A percentile compares a stretch with the other conserved stretches of the same genome.
phyloP scores from a whole-genome alignment of 2,888 invertebrate species.

The Drosophila vallismaia region DNA sequence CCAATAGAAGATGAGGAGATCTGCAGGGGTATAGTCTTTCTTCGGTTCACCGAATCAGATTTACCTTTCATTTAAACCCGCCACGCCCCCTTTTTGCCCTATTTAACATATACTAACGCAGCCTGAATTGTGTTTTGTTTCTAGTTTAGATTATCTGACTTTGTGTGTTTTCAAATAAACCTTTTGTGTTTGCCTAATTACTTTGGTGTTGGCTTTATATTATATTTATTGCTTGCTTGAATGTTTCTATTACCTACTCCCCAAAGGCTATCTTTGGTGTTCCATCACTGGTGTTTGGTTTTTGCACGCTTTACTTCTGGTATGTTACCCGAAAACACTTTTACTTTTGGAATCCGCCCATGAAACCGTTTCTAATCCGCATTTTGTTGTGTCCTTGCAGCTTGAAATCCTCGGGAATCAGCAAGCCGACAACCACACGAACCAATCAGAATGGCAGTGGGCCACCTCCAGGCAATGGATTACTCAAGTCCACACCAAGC shows the following conservation, averaged over 20 bases:
- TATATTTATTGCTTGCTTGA: neutral
- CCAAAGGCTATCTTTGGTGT: neutral
- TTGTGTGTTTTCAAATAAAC: conserved; percentile 27
- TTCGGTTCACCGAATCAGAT: conserved; percentile 18
- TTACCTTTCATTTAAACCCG: conserved; percentile 10
- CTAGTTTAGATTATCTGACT: conserved; percentile 5
- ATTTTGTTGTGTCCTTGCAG: conserved; percentile 62
- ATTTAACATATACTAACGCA: conserved; percentile 1
- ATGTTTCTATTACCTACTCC: conserved; percentile 1
- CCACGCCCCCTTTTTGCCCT: neutral
- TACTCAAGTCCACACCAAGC: conserved; percentile 85
- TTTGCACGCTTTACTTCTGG: conserved; percentile 31
- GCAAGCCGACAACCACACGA: conserved; percentile 63
- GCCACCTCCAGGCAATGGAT: conserved; percentile 60
- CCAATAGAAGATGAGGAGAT: neutral
- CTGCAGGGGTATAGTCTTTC: conserved; percentile 4
- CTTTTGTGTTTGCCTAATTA: conserved; percentile 11
- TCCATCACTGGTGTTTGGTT: conserved; percentile 6
- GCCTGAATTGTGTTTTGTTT: conserved; percentile 2
- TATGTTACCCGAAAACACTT: conserved; percentile 38
- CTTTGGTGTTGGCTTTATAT: conserved; percentile 46
- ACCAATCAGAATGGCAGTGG: conserved; percentile 58
- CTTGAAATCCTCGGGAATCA: conserved; percentile 77
- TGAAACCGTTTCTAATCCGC: neutral
- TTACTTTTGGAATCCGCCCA: neutral